Base-by-base conservation (phyloP, 2,888 invertebrate species). In the Agrypnus murinus region DNA sequence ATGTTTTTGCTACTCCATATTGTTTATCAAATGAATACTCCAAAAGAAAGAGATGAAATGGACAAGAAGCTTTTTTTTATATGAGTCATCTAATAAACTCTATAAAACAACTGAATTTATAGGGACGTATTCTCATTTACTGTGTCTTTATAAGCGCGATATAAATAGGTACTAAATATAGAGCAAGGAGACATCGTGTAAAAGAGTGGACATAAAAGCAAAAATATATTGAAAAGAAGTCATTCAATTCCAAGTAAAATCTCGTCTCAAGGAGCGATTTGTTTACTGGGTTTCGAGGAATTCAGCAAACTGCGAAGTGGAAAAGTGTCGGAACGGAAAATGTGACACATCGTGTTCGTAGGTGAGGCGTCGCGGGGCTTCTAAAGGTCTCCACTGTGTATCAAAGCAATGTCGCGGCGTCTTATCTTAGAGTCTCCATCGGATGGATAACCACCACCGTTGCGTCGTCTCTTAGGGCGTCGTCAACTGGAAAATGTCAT, bases 401-500 rank as follows among this genome's bases (percentile, higher is more conserved):
- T 25, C 25, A 25, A 25, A 25, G 25, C 5, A 25, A 5, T 25
- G 25, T 25, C 25, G 25, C 25, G 25, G 25, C 25, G 25, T 25
- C 25, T 25, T 25, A 25, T 25, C 25, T 48, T 48, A 48, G 25
- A 19, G 48, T 48, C 48, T 19, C 48, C 48, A 25, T 48, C 48
- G 25, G 48, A 25, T 15, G 25, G 48, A 48, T 48, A 48, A 48
- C 48, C 48, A 12, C 43, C 43, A 43, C 43, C 25, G 25, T 25
- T 8, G 9, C 55, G 19, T 15, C 31, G 55, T 12, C 25, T 55
- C 55, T 55, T 55, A 12, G 55, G 55, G 55, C 32, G 55, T 55
- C 55, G 55, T 55, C 55, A 34, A 55, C 34, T 55, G 34, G 40
- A 65, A 55, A 65, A 65, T 65, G 64, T 55, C 64, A 65, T 65